These are phyloP conservation scores for Cryptomyrus ogoouensis DNA, from an alignment of 2,113 vertebrate species.

Conservation along the genomic window DNA sequence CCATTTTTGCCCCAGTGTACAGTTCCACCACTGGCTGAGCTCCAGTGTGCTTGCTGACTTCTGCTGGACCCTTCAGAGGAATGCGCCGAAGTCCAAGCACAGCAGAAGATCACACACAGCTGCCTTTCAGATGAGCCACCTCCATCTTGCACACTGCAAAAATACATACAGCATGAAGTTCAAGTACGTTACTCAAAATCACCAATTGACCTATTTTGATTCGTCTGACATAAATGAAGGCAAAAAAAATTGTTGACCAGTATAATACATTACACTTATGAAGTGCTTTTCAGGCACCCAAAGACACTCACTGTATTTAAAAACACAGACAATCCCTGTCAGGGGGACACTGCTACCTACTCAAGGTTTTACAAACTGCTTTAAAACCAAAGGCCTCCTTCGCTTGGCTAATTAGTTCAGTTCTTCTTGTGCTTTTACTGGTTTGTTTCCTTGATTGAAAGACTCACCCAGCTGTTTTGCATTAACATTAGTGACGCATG, in stretches of 20 bases:
- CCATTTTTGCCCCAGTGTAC: too few species aligned
- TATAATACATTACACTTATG: too few species aligned
- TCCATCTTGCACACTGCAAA: too few species aligned
- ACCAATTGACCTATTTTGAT: neutral
- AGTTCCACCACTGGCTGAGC: neutral
- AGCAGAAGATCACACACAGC: neutral
- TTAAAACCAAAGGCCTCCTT: neutral
- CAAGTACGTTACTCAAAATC: too few species aligned
- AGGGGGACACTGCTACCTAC: neutral
- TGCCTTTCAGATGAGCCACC: neutral
- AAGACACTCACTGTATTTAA: too few species aligned
- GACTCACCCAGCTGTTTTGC: neutral
- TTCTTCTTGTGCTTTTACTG: neutral
- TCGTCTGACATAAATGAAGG: neutral
- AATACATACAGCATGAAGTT: too few species aligned
- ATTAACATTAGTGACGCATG: neutral
- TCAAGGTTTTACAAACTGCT: neutral
- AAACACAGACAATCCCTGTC: too few species aligned
- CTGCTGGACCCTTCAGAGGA: neutral
- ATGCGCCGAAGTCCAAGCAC: neutral
- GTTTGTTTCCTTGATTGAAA: neutral
- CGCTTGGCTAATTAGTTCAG: neutral
- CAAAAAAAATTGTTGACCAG: too few species aligned
- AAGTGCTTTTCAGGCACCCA: too few species aligned
- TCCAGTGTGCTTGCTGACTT: neutral